Percentiles rank a stretch among this genome's conserved stretches.
phyloP scores from a whole-genome alignment of 2,888 invertebrate species.

The Brachylomia viminalis region DNA sequence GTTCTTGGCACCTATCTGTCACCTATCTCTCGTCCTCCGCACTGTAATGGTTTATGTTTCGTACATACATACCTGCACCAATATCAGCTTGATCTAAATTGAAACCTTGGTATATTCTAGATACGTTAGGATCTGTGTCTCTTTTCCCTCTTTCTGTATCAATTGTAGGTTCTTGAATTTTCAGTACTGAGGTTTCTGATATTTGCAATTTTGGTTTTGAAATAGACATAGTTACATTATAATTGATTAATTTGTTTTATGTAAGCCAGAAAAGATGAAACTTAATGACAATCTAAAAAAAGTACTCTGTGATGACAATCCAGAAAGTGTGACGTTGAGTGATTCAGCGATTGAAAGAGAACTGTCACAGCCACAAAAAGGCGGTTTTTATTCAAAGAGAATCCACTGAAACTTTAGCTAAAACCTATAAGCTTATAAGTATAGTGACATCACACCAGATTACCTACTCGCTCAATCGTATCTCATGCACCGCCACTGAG shows the following conservation, averaged over 20 bases:
- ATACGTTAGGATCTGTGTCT: background rate
- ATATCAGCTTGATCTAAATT: constrained; percentile 36
- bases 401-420: background rate
- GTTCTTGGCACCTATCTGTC: too few relatives aligned
- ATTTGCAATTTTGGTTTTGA: background rate
- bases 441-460: background rate
- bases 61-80: background rate
- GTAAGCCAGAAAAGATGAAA: background rate
- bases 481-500: background rate
- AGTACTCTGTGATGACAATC: too few relatives aligned
- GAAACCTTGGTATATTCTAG: constrained; percentile 22
- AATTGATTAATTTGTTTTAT: background rate
- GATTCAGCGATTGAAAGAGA: background rate
- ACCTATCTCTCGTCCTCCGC: too few relatives aligned
- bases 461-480: background rate
- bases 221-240: background rate
- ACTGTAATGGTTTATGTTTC: too few relatives aligned
- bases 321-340: background rate
- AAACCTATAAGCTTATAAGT: background rate
- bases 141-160: background rate
- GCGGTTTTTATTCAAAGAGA: background rate
- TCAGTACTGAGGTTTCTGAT: background rate
- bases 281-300: too few relatives aligned
- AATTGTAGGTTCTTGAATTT: background rate
- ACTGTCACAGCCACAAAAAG: background rate